Percentiles rank a stretch among this genome's conserved stretches.
Conservation (phyloP, 2,888 invertebrate species). For the Limenitis camilla region DNA sequence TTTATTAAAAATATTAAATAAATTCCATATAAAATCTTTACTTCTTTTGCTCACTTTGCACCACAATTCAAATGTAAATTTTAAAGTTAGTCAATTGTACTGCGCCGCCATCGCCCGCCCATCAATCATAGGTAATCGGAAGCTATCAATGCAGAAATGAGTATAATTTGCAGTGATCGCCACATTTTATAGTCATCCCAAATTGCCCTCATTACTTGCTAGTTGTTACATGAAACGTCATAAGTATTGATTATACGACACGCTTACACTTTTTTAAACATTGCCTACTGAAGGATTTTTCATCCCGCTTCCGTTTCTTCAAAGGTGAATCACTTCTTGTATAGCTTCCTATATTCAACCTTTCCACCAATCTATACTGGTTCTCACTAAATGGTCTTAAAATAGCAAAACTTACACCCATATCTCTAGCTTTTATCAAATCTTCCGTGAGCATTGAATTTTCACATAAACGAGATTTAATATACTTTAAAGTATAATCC, state of each 20-base stretch:
- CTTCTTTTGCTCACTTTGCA: too few species aligned
- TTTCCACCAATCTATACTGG: constrained; percentile 55
- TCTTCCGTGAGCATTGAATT: constrained; percentile 48
- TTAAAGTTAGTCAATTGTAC: constrained; percentile 25
- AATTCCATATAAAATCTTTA: too few species aligned
- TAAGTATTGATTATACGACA: constrained; percentile 14
- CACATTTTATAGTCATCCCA: constrained; percentile 57
- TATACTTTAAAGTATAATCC: constrained; percentile 47
- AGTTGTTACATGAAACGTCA: constrained; percentile 19
- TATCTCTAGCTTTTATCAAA: constrained; percentile 49
- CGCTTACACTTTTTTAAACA: constrained; percentile 48
- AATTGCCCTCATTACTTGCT: constrained; percentile 62
- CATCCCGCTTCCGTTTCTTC: constrained; percentile 47
- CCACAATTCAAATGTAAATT: too few species aligned
- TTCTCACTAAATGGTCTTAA: constrained; percentile 52
- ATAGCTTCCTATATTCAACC: constrained; percentile 46
- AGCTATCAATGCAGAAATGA: constrained; percentile 66
- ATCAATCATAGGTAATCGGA: constrained; percentile 67
- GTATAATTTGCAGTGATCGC: constrained; percentile 60
- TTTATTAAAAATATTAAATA: too few species aligned
- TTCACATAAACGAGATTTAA: constrained; percentile 49
- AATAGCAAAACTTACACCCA: constrained; percentile 56
- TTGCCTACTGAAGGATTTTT: constrained; percentile 38
- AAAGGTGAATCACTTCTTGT: constrained; percentile 36
- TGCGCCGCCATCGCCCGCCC: constrained; percentile 34